A percentile compares a stretch with the other conserved stretches of the same genome.
Evolutionary conservation across 2,888 invertebrate species (phyloP).

Genomic region (Melipona bicolor): DNA sequence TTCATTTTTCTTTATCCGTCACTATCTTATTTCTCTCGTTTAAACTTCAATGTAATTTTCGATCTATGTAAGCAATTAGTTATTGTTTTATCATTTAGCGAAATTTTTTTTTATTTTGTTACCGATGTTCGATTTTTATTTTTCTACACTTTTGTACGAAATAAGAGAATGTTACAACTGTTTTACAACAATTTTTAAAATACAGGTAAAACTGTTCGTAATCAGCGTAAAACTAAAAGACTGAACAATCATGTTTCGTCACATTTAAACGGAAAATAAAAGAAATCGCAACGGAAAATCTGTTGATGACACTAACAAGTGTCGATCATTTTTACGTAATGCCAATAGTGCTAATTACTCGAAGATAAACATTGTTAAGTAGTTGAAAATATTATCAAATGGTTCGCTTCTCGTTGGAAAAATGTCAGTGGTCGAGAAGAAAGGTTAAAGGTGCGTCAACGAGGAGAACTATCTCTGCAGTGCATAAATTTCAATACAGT

Average conservation of each 20-base stretch:
- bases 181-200: too few species aligned
- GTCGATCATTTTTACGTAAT: background rate
- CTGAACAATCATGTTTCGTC: background rate
- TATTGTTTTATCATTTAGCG: background rate
- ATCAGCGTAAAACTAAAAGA: background rate
- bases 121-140: too few species aligned
- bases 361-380: background rate
- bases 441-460: slow-evolving; percentile 47
- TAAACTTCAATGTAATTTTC: background rate
- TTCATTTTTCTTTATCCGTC: background rate
- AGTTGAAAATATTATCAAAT: slow-evolving; percentile 22
- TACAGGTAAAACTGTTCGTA: too few species aligned
- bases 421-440: slow-evolving; percentile 47
- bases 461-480: background rate
- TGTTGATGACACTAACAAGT: too few species aligned
- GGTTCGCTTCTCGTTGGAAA: slow-evolving; percentile 7
- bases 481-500: background rate
- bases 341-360: background rate
- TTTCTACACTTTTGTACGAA: too few species aligned
- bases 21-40: background rate
- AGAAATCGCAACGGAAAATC: background rate
- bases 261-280: background rate
- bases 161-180: too few species aligned
- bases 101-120: background rate
- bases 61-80: background rate